Base-by-base conservation (phyloP, 1,140 invertebrate species). In the Druon quercuslanigerum region DNA sequence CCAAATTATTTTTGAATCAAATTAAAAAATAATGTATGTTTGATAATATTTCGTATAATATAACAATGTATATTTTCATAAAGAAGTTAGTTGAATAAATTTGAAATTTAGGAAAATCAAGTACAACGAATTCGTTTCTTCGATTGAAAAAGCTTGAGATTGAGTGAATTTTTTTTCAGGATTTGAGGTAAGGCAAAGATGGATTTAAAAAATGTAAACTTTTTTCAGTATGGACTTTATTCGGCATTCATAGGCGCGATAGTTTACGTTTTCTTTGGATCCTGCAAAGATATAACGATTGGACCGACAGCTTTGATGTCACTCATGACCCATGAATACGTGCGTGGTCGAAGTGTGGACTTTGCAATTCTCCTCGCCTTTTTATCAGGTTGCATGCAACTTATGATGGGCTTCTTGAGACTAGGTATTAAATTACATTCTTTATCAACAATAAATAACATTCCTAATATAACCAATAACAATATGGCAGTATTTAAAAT, bases 221-320 rank as follows among this genome's bases (percentile, higher is more conserved):
- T 81, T 83, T 93, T 94, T 71, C 92, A 97, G 94, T 97, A 96
- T 89, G 97, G 97, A 0, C 92, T 99, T 9, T 98, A 98, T 89
- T 97, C 97, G 0, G 96, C 97, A 0, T 98, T 98, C 89, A 94
- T 98, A 91, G 97, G 97, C 6, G 96, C 96, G 81, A 96, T 98
- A 88, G 92, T 98, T n/a, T 99, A 98, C 90, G 94, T 95, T 70
- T 85, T 98, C 73, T 94, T 98, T 82, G 97, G 98, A 20, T 97
- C 96, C 6, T 96, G 96, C 84, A 97, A 97, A 84, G 97, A 98
- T 87, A 96, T 98, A 74, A 98, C 97, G 0, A 95, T 97, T 79
- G 96, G 96, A 16, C 96, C 96, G 0, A 97, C 96, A 1, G 96
- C 96, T 0, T 92, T 97, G 20, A 94, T 97, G 92, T 94, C 96